Evolutionary conservation across 2,888 invertebrate genomes (phyloP).

Genomic region (Leptinotarsa haldemani): DNA sequence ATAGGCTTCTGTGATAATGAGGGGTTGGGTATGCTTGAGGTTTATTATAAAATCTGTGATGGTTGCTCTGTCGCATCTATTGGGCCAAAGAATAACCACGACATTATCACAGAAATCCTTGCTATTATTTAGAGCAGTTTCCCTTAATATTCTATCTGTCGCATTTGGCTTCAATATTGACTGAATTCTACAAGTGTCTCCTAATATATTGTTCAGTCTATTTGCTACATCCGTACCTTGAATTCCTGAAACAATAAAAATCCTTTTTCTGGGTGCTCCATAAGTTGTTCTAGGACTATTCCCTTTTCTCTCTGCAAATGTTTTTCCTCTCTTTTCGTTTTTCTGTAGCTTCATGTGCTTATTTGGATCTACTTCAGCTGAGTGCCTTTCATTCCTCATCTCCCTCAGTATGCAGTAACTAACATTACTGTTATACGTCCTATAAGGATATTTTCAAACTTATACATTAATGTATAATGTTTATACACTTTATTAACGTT

Average conservation of each 20-base stretch:
- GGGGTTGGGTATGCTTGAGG: constrained; percentile 10
- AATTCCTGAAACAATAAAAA: constrained; percentile 23
- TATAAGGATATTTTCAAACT: too few species aligned
- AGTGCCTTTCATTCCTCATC: constrained; percentile 10
- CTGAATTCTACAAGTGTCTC: constrained; percentile 3
- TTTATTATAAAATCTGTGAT: constrained; percentile 19
- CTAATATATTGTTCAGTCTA: not conserved
- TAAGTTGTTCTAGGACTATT: constrained; percentile 1
- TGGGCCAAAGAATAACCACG: constrained; percentile 12
- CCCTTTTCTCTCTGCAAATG: constrained; percentile 3
- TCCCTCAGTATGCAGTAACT: not conserved
- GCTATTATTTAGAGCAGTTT: constrained; percentile 22
- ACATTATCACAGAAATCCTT: constrained; percentile 19
- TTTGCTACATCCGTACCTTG: constrained; percentile 16
- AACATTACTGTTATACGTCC: too few species aligned
- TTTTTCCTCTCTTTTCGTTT: not conserved
- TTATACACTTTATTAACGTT: too few species aligned
- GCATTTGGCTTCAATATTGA: constrained; percentile 22
- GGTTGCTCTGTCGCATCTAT: constrained; percentile 14
- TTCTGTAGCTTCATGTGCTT: constrained; percentile 1
- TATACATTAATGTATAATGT: too few species aligned
- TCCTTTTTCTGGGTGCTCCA: constrained; percentile 15
- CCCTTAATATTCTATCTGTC: constrained; percentile 7
- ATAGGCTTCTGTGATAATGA: constrained; percentile 10
- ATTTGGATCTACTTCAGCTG: not conserved